Percentiles rank a stretch among this genome's conserved stretches.
Evolutionary conservation across 2,113 vertebrate species (phyloP).

Genomic region (Calyptomena viridis): DNA sequence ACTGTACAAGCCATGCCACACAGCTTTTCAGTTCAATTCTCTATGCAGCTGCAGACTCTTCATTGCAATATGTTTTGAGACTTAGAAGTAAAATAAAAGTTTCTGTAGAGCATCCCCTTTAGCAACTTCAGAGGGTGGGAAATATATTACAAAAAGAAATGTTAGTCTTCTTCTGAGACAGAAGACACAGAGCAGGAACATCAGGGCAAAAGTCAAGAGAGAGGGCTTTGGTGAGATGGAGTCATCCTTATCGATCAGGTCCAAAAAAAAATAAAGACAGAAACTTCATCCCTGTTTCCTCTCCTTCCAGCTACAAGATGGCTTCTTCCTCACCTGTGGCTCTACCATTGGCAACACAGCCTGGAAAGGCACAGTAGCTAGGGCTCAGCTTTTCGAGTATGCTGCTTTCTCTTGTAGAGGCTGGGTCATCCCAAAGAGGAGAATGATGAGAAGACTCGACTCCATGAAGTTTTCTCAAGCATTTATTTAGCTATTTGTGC

Average conservation of each 20-base stretch:
- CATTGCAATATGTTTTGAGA: not conserved
- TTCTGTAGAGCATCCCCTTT: not conserved
- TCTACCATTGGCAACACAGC: not conserved
- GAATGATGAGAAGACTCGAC: too few species aligned
- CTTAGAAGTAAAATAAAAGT: not conserved
- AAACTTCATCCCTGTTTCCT: not conserved
- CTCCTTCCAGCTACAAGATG: not conserved
- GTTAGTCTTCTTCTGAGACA: not conserved
- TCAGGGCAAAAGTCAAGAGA: not conserved
- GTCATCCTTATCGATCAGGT: not conserved
- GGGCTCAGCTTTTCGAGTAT: not conserved
- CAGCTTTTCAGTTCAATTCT: constrained; percentile 2
- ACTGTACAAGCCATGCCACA: not conserved
- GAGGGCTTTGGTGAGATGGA: not conserved
- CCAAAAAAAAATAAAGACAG: not conserved
- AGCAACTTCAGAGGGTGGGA: not conserved
- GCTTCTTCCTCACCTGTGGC: not conserved
- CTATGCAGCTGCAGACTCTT: not conserved
- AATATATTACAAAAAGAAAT: not conserved
- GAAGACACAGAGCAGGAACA: not conserved
- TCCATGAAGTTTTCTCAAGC: too few species aligned
- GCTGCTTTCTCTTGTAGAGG: not conserved
- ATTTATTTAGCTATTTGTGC: too few species aligned
- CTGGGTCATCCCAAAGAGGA: too few species aligned
- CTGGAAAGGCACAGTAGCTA: not conserved